A percentile compares a stretch with the other conserved stretches of the same genome.
phyloP scores from a whole-genome alignment of 2,888 invertebrate species.

The Orthosia gracilis region DNA sequence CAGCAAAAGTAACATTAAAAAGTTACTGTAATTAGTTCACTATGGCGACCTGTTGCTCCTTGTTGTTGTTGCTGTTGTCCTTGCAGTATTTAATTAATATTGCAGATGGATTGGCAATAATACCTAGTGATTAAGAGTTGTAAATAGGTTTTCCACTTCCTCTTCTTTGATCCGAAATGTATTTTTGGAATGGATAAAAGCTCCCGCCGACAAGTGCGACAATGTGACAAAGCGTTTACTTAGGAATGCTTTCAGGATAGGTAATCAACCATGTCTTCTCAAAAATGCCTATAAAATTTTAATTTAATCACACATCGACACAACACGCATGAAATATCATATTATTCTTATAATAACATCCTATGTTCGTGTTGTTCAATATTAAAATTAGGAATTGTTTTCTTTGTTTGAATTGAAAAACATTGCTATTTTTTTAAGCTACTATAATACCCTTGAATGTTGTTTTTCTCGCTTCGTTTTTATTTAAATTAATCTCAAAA shows the following conservation, averaged over 20 bases:
- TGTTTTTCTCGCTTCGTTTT: not conserved
- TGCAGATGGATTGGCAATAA: too few species aligned
- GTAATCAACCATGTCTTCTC: not conserved
- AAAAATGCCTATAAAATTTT: not conserved
- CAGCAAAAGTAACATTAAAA: slow-evolving; percentile 27
- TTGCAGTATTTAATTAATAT: slow-evolving; percentile 17
- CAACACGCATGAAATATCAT: not conserved
- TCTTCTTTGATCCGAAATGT: not conserved
- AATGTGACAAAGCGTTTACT: not conserved
- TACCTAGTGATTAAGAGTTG: not conserved
- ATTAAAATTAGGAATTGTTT: not conserved
- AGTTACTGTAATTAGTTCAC: slow-evolving; percentile 25
- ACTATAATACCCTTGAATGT: not conserved
- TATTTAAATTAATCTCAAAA: not conserved
- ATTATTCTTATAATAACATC: not conserved
- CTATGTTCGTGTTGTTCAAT: slow-evolving; percentile 5
- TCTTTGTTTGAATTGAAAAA: not conserved
- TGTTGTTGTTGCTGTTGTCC: slow-evolving; percentile 33
- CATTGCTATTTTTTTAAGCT: not conserved
- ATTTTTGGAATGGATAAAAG: not conserved
- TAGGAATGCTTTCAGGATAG: too few species aligned
- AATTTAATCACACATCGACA: not conserved
- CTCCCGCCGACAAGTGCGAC: not conserved
- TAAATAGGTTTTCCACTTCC: not conserved
- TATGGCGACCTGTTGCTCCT: slow-evolving; percentile 20